These are phyloP conservation scores for Morpho deidamia DNA, from an alignment of 2,888 invertebrate genomes.

Conservation along the genomic window DNA sequence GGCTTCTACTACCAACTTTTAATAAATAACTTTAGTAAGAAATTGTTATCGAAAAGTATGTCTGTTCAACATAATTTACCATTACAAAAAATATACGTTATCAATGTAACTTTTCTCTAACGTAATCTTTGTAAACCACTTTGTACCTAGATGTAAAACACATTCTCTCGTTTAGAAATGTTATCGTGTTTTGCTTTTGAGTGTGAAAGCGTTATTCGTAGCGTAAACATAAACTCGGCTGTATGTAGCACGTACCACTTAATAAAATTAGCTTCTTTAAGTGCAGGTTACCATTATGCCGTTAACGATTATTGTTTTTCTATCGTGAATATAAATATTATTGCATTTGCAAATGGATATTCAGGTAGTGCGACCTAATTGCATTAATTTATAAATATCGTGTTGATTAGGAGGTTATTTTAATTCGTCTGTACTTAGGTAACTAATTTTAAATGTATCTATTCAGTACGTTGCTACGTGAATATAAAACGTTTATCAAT, in stretches of 20 bases:
- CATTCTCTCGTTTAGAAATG: constrained; percentile 23
- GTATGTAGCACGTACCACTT: constrained; percentile 22
- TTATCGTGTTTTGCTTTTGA: constrained; percentile 12
- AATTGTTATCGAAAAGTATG: not conserved
- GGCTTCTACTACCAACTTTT: too few relatives aligned
- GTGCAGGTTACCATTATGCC: constrained; percentile 13
- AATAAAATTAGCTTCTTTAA: constrained; percentile 24
- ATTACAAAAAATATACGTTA: constrained; percentile 13
- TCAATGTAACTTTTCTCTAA: constrained; percentile 18
- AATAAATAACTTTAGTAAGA: too few relatives aligned
- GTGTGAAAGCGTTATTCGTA: constrained; percentile 22
- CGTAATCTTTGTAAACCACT: constrained; percentile 10
- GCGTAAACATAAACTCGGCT: constrained; percentile 20
- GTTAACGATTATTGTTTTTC: constrained; percentile 12
- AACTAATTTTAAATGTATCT: too few relatives aligned
- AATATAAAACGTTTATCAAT: too few relatives aligned
- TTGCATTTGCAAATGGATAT: not conserved
- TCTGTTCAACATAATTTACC: not conserved
- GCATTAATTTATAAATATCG: too few relatives aligned
- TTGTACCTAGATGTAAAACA: constrained; percentile 12
- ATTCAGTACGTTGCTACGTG: too few relatives aligned
- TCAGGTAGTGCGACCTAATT: too few relatives aligned
- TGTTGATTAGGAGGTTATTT: too few relatives aligned
- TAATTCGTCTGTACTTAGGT: too few relatives aligned
- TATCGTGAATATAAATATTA: not conserved